A percentile compares a stretch with the other conserved stretches of the same genome.
phyloP scores from a whole-genome alignment of 2,797 vertebrate genomes.

The Acridotheres tristis region DNA sequence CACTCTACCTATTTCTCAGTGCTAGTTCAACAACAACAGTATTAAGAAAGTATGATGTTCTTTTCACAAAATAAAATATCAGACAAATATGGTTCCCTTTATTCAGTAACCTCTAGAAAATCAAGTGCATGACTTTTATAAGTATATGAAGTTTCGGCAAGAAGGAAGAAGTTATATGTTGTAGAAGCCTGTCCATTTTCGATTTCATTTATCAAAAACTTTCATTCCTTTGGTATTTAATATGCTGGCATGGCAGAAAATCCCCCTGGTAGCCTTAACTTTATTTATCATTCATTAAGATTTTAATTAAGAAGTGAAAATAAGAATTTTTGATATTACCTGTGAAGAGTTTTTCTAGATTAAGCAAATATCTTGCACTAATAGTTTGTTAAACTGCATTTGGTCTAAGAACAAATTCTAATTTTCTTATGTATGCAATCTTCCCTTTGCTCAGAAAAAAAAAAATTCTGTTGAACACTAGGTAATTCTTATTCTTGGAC shows the following conservation, averaged over 20 bases:
- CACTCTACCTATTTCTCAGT: neutral
- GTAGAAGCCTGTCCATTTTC: neutral
- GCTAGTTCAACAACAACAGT: neutral
- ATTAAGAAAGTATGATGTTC: neutral
- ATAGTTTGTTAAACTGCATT: neutral
- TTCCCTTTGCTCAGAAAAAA: neutral
- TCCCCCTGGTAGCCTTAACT: neutral
- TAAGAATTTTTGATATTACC: neutral
- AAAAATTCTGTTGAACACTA: neutral
- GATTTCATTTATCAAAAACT: neutral
- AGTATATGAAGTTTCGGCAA: neutral
- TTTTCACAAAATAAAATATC: neutral
- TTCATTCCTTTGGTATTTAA: neutral
- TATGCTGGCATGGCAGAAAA: neutral
- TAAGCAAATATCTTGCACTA: neutral
- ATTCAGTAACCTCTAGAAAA: neutral
- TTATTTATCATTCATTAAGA: neutral
- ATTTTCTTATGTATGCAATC: neutral
- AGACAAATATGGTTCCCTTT: accelerated
- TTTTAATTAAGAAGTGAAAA: neutral
- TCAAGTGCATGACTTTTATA: neutral
- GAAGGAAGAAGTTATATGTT: neutral
- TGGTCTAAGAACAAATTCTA: neutral
- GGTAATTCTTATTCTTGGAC: neutral
- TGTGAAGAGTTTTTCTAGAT: neutral